Base-by-base conservation (phyloP, 2,797 vertebrate species). In the Acanthurus leucopareius region DNA sequence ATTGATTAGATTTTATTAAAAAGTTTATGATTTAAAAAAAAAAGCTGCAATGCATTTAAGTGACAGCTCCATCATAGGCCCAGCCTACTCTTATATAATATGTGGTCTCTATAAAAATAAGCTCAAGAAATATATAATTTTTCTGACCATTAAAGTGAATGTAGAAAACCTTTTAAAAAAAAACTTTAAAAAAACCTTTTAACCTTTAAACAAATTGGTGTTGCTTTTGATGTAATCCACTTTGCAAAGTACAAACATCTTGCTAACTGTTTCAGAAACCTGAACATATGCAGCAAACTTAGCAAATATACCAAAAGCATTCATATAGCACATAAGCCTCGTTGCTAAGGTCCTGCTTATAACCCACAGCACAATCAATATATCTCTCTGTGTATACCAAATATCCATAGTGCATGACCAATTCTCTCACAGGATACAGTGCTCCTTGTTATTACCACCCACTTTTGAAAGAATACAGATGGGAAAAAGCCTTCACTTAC, bases 401-500 rank as follows among this genome's bases (percentile, higher is more conserved):
- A 69, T 17, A 73, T 16, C 10, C 15, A 60, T 53, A 72, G 35
- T 49, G 17, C 42, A 16, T 32, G 42, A 68, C 19, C 57, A 59
- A 14, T 67, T 67, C 35, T 40, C 56, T 71, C 47, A 56, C 35
- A 64, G 57, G 68, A 80, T 53, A 35, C 44, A 65, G 52, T 13
- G 53, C 70, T 56, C 52, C 69, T 70, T 63, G 64, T 70, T 76
- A 76, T 81, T 78, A 58, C 64, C 74, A 66, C 71, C 65, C 80
- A 79, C 80, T 54, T 42, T 71, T 3, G 0, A 75, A 68, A 54
- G 47, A 66, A 59, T 59, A 71, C 65, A 73, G 56, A 75, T 51
- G 69, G 53, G 69, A 77, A 35, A 63, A 38, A 60, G 57, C 75
- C 44, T 59, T 82, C 70, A 74, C 59, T 54, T 60, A 54, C 57